phyloP scores from a whole-genome alignment of 92 coral and sea anemone genomes.

The Epizoanthus rinbou region DNA sequence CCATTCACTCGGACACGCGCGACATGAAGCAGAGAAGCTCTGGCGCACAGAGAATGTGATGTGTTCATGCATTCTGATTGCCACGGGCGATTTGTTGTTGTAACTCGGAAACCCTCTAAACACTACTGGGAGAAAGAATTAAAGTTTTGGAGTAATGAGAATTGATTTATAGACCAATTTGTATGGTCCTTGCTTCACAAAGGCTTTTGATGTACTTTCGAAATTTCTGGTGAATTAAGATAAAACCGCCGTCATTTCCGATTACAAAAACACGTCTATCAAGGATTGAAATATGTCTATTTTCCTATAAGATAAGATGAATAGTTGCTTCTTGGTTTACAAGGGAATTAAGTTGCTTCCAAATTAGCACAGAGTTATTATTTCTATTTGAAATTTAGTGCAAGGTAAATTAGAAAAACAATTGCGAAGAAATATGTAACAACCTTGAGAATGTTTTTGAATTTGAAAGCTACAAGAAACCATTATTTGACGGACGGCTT shows the following conservation, averaged over 20 bases:
- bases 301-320: neutral
- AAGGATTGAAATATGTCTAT: neutral
- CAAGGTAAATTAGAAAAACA: neutral
- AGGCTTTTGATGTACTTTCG: constrained; percentile 1
- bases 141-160: neutral
- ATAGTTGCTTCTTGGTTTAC: constrained; percentile 21
- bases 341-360: constrained; percentile 7
- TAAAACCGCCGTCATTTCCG: constrained; percentile 25
- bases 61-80: neutral
- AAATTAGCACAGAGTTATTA: neutral
- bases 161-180: neutral
- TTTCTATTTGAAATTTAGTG: neutral
- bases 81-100: neutral
- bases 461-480: neutral
- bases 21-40: constrained; percentile 3
- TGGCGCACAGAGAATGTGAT: neutral
- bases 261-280: constrained; percentile 20
- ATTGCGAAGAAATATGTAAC: neutral
- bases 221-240: constrained; percentile 21
- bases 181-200: neutral
- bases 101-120: neutral
- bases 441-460: constrained; percentile 5
- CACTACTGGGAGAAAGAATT: constrained; percentile 2
- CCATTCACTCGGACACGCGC: neutral
- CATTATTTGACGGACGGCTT: neutral